These are phyloP conservation scores for Drosophila meridiana DNA, from an alignment of 2,888 invertebrate species.

Conservation along the genomic window DNA sequence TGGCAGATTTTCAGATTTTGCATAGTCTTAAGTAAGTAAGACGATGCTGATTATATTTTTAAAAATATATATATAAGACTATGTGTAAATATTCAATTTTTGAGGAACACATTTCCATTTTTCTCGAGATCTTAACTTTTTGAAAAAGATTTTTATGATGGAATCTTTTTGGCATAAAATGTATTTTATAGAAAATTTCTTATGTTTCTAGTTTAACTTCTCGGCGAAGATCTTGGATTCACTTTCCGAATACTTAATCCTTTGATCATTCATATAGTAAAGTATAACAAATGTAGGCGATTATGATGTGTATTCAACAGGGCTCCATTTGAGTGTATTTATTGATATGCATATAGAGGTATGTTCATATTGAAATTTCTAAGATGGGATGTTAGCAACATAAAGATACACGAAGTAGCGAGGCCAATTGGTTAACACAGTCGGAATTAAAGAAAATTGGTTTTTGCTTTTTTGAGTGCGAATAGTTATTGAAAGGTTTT, in stretches of 20 bases:
- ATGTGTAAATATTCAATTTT: too few species aligned
- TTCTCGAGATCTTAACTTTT: neutral
- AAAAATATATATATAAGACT: too few species aligned
- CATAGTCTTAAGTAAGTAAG: neutral
- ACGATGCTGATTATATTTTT: too few species aligned
- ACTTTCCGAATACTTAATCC: too few species aligned
- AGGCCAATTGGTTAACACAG: slow-evolving; percentile 55
- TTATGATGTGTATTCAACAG: neutral
- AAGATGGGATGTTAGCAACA: slow-evolving; percentile 54
- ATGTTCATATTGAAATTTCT: slow-evolving; percentile 1
- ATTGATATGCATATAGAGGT: slow-evolving; percentile 3
- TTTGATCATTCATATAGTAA: neutral
- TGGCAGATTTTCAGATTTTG: neutral
- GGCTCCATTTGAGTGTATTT: slow-evolving; percentile 24
- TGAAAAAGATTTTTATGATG: too few species aligned
- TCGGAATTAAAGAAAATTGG: slow-evolving; percentile 32
- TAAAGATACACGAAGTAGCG: slow-evolving; percentile 56
- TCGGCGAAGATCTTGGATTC: neutral
- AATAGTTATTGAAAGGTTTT: slow-evolving; percentile 27
- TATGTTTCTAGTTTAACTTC: neutral
- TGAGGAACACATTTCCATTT: neutral
- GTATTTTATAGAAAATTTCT: too few species aligned
- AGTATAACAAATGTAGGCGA: neutral
- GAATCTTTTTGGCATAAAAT: neutral
- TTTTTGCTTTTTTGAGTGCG: slow-evolving; percentile 34